phyloP scores from a whole-genome alignment of 2,113 vertebrate species.

The Peromyscus polionotus region DNA sequence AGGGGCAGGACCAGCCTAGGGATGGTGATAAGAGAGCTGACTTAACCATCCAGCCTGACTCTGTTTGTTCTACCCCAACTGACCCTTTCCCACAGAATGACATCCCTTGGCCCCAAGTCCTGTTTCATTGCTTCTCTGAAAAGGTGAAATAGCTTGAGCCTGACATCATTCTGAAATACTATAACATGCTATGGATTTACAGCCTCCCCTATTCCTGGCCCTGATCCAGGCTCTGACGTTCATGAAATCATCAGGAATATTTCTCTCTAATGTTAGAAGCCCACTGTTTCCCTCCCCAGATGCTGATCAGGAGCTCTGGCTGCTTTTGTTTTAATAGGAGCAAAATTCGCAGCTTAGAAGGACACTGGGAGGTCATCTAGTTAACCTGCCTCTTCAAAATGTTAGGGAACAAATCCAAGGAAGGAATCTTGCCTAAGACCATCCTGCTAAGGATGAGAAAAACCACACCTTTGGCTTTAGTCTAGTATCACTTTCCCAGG shows the following conservation, averaged over 20 bases:
- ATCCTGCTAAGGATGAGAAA: not conserved
- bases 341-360: constrained; percentile 54
- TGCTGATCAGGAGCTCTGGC: not conserved
- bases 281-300: constrained; percentile 33
- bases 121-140: constrained; percentile 86
- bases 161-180: constrained; percentile 89
- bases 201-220: constrained; percentile 87
- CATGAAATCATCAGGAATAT: constrained; percentile 82
- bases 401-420: not conserved
- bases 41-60: not conserved
- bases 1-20: not conserved
- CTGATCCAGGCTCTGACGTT: constrained; percentile 86
- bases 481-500: not conserved
- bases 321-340: constrained; percentile 33
- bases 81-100: constrained; percentile 56
- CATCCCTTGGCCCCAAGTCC: constrained; percentile 74
- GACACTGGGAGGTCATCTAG: not conserved
- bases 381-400: constrained; percentile 44
- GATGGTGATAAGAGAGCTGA: not conserved
- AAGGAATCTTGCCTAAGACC: not conserved
- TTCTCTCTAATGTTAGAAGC: constrained; percentile 66
- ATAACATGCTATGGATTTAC: constrained; percentile 89
- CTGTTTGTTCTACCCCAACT: constrained; percentile 24
- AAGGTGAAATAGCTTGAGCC: constrained; percentile 88
- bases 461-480: not conserved